These are phyloP conservation scores for Ophthalmolycus amberensis DNA, from an alignment of 2,113 vertebrate species.

Conservation along the genomic window DNA sequence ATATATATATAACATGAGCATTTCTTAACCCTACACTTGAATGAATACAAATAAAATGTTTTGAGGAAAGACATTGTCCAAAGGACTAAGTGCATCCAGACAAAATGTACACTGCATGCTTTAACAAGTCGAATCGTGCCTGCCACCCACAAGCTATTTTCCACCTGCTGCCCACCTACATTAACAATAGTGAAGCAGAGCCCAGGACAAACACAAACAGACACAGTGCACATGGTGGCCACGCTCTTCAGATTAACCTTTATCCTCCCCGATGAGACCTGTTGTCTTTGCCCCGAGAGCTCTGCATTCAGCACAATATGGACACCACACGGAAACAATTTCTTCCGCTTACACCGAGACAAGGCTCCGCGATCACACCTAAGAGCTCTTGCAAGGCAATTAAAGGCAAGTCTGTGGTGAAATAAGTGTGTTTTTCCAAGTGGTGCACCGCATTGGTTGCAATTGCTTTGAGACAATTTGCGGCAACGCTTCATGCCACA, in stretches of 20 bases:
- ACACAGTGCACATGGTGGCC: slow-evolving; percentile 70
- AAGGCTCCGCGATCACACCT: background rate
- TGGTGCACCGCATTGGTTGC: background rate
- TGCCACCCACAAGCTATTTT: slow-evolving; percentile 74
- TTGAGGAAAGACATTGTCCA: slow-evolving; percentile 9
- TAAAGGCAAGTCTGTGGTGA: background rate
- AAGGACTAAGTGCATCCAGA: slow-evolving; percentile 18
- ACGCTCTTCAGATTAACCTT: slow-evolving; percentile 71
- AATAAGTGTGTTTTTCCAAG: background rate
- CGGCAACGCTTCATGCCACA: background rate
- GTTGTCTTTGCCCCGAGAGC: slow-evolving; percentile 58
- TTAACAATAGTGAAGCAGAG: slow-evolving; percentile 74
- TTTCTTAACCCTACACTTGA: background rate
- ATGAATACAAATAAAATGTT: background rate
- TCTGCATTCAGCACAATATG: slow-evolving; percentile 37
- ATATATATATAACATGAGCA: background rate
- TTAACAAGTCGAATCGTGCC: slow-evolving; percentile 66
- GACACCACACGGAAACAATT: slow-evolving; percentile 52
- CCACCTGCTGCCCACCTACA: slow-evolving; percentile 79
- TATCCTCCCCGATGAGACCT: slow-evolving; percentile 51
- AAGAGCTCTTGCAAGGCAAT: slow-evolving; percentile 12
- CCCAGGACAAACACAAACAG: slow-evolving; percentile 68
- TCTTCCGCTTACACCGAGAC: slow-evolving; percentile 20
- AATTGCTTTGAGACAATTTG: background rate
- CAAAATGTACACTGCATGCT: slow-evolving; percentile 54